Conservation (phyloP, 2,888 invertebrate species). For the Microctonus hyperodae region DNA sequence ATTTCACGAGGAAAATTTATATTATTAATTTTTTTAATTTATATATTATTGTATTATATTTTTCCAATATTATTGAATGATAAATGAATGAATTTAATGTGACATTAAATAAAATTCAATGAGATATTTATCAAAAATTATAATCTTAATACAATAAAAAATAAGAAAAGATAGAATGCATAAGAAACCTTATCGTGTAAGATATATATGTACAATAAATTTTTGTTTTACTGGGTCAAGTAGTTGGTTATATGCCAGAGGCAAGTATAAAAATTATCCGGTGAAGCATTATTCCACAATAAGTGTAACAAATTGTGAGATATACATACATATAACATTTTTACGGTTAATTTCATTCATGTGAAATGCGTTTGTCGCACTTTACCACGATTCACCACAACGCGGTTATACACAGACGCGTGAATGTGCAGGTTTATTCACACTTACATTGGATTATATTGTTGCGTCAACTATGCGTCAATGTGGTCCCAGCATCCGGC, state of each 20-base stretch:
- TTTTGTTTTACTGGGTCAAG: constrained; percentile 15
- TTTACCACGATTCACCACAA: constrained; percentile 19
- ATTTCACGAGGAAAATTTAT: no score
- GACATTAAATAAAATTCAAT: background rate
- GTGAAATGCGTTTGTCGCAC: constrained; percentile 4
- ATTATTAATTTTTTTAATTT: no score
- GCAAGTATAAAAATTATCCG: background rate
- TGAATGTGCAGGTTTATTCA: background rate
- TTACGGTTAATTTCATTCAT: constrained; percentile 10
- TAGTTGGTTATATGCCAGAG: constrained; percentile 4
- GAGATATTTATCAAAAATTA: background rate
- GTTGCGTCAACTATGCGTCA: constrained; percentile 15
- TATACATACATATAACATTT: background rate
- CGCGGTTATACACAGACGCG: background rate
- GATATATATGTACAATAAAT: background rate
- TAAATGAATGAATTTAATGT: background rate
- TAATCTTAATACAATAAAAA: background rate
- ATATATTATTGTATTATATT: no score
- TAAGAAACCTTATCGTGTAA: constrained; percentile 10
- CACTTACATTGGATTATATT: constrained; percentile 14
- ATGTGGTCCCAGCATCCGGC: constrained; percentile 16
- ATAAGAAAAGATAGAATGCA: constrained; percentile 7
- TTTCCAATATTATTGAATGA: background rate
- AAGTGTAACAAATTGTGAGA: background rate
- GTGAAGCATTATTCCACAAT: background rate